A percentile compares a stretch with the other conserved stretches of the same genome.
These are phyloP conservation scores for Anastatus disparis DNA, from an alignment of 1,140 invertebrate species.

Conservation along the genomic window DNA sequence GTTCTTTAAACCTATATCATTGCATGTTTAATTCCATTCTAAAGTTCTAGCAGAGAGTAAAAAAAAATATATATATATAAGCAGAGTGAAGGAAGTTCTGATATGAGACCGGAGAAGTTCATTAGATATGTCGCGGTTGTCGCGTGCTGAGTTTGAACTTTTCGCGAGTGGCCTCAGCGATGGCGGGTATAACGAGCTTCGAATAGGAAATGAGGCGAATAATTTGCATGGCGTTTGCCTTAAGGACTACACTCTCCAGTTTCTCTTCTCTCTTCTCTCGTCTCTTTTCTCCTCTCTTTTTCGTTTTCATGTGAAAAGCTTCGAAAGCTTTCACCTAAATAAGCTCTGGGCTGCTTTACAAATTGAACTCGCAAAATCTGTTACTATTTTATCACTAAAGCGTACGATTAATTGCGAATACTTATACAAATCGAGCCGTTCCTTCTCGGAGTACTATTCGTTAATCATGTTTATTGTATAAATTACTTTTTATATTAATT, in stretches of 20 bases:
- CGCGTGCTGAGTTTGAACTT: conserved; percentile 33
- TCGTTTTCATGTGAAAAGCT: too few relatives aligned
- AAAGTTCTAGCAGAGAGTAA: neutral
- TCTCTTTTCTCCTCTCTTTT: too few relatives aligned
- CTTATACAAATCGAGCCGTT: neutral
- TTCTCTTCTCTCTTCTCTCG: neutral
- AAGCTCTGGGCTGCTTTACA: neutral
- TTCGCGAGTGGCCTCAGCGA: conserved; percentile 16
- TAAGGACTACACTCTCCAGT: conserved; percentile 39
- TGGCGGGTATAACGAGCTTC: conserved; percentile 48
- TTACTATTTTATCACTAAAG: neutral
- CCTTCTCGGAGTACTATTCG: neutral
- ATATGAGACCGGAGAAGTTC: conserved; percentile 21
- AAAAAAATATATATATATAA: neutral
- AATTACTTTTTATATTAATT: too few relatives aligned
- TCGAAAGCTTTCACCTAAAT: conserved; percentile 2
- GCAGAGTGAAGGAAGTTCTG: neutral
- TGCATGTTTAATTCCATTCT: conserved; percentile 17
- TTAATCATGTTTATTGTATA: too few relatives aligned
- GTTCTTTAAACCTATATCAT: conserved; percentile 19
- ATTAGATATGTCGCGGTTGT: conserved; percentile 36
- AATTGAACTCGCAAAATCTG: neutral
- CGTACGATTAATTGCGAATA: neutral
- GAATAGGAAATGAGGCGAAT: conserved; percentile 51
- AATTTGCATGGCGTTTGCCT: conserved; percentile 51